A percentile compares a stretch with the other conserved stretches of the same genome.
Conservation (phyloP, 2,797 vertebrate species). For the Rhynchonycteris naso region DNA sequence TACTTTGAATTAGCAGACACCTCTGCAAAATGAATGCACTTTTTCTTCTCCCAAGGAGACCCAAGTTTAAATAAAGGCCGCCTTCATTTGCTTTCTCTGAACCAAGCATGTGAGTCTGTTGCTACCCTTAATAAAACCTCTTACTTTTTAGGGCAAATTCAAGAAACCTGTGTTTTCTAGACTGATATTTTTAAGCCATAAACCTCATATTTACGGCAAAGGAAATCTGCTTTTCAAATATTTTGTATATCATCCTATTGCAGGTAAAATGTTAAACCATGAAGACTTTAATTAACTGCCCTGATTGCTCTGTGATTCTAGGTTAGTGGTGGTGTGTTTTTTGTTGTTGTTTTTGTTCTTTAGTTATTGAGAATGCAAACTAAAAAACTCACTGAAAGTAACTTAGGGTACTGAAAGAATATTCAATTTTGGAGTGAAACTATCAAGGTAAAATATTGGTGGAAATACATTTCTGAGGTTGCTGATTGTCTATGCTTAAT, state of each 20-base stretch:
- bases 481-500: constrained; percentile 37
- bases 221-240: constrained; percentile 31
- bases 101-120: not conserved
- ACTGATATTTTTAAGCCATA: constrained; percentile 16
- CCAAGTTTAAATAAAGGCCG: not conserved
- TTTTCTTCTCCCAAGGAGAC: not conserved
- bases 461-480: not conserved
- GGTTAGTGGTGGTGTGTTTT: not conserved
- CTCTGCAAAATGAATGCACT: not conserved
- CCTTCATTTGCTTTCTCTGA: constrained; percentile 7
- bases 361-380: constrained; percentile 39
- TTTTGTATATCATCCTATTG: constrained; percentile 37
- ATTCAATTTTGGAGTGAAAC: constrained; percentile 2
- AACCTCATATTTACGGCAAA: constrained; percentile 40
- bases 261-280: constrained; percentile 23
- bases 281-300: constrained; percentile 24
- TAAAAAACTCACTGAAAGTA: constrained; percentile 34
- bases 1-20: constrained; percentile 37
- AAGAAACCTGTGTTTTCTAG: not conserved
- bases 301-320: constrained; percentile 12
- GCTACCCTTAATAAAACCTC: not conserved
- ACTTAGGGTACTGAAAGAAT: constrained; percentile 9
- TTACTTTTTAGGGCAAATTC: not conserved
- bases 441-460: not conserved
- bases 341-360: not conserved